Evolutionary conservation across 1,140 invertebrate species (phyloP), one percentile per base, ranked within the genome.

Genomic region (Grapholita molesta): DNA sequence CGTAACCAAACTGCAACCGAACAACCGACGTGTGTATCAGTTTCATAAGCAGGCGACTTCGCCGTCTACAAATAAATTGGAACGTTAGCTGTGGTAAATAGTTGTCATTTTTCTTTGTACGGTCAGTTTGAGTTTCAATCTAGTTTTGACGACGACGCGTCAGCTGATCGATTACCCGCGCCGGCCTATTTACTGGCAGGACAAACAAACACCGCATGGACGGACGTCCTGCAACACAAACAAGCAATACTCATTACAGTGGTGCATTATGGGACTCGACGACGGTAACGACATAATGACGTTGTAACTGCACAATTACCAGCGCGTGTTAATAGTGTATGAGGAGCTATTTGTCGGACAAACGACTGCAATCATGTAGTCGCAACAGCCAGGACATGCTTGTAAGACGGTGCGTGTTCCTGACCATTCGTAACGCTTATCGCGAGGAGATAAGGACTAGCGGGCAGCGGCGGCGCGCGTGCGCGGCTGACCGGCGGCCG

Each of bases 401-500:
- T 2, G 35, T 9, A 21, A 48, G 42, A 48, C 15, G 42, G 42
- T 48, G 42, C 42, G 42, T 48, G 42, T n/a, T 1, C n/a, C 42
- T 7, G 42, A 48, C 42, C 42, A 48, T 48, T 21, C 15, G 42
- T 48, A 48, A 48, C 42, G 15, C 18, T 21, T 48, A 48, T 48
- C 55, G 35, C 57, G 30, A 12, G 25, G 24, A 33, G 33, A 57
- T 52, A 35, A 69, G 65, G 28, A 15, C 35, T 38, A 38, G 15
- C 15, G 35, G 33, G 8, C 66, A 35, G 35, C 33, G 0, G 42
- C 65, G 48, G 32, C 70, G 71, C 72, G 61, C 69, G 57, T 69
- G 70, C 74, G 67, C 64, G 33, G 53, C 69, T 74, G 76, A 70
- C 75, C 73, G 67, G 53, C 69, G 69, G 72, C 61, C 67, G 35